Base-by-base conservation (phyloP, 1,140 invertebrate genomes). In the Drosophila nikananu region DNA sequence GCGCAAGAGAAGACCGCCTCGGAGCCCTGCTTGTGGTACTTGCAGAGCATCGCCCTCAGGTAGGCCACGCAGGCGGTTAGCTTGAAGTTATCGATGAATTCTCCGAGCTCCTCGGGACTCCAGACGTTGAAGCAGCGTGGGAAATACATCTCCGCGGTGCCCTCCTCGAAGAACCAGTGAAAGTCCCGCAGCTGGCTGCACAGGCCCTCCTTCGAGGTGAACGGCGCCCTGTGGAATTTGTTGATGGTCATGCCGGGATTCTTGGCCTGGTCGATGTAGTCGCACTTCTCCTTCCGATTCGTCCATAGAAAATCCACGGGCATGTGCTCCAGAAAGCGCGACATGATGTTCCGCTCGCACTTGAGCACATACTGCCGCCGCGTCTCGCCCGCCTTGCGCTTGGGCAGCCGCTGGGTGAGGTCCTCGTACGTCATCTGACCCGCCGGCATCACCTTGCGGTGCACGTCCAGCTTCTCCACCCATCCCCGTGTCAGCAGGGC, bases 161-260 rank as follows among this genome's bases (percentile, higher is more conserved):
- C 96, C 32, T 96, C 95, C 86, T 98, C 97, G 77, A 95, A 96
- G 91, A 96, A 97, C 97, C 98, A 98, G 84, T 97, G 96, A 93
- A 98, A 96, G 93, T 98, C 97, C 62, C 96, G 96, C 44, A 98
- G 94, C 68, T 96, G 96, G 9, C 95, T 94, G 77, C 97, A 97
- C 27, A 99, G 93, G 35, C 98, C 97, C 94, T 98, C 97, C 94
- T 98, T 98, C 0, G 97, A 98, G 3, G 97, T 98, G 91, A 98
- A 98, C 55, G 95, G 95, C 0, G 97, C 97, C 76, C 96, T 95
- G 66, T 95, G 96, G 92, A 97, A 98, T 64, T 93, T 93, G 59
- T 93, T 93, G 32, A 93, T 93, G 35, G 86, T 86, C 89, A 93
- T 93, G 32, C 80, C 77, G 8, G 91, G 91, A 81, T 93, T 93